These are phyloP conservation scores for Leptinotarsa rubiginosa DNA, from an alignment of 2,888 invertebrate genomes.

Conservation along the genomic window DNA sequence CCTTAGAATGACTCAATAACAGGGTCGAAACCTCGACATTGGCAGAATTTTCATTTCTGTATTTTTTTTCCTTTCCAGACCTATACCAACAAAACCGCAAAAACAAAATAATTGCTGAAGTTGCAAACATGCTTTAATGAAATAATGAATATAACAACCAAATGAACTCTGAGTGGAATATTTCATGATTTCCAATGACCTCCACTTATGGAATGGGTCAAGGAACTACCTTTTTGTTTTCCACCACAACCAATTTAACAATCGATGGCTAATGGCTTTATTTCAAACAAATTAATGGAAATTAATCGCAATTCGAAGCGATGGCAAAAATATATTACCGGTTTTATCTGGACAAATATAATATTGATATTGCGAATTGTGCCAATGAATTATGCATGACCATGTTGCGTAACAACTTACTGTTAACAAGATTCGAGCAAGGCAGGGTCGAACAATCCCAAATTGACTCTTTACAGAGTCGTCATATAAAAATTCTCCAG, in stretches of 20 bases:
- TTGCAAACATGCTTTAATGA: background rate
- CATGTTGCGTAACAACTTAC: constrained; percentile 7
- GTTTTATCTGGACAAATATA: constrained; percentile 11
- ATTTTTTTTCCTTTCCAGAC: too few relatives aligned
- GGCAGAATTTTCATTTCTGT: too few relatives aligned
- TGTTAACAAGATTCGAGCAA: constrained; percentile 1
- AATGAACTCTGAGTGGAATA: background rate
- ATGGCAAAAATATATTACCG: constrained; percentile 12
- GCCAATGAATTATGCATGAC: constrained; percentile 7
- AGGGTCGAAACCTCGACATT: too few relatives aligned
- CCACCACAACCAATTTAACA: constrained; percentile 4
- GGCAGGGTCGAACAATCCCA: background rate
- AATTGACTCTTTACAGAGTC: background rate
- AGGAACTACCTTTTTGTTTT: constrained; percentile 10
- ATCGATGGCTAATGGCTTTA: constrained; percentile 15
- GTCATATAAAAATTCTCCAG: too few relatives aligned
- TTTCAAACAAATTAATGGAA: constrained; percentile 7
- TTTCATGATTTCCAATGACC: background rate
- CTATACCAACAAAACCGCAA: too few relatives aligned
- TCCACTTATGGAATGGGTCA: constrained; percentile 8
- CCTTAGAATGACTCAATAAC: too few relatives aligned
- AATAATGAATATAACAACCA: background rate
- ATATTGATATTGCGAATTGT: constrained; percentile 20
- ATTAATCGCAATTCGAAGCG: constrained; percentile 12
- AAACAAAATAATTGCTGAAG: background rate